Evolutionary conservation across 1,140 invertebrate species (phyloP).

Genomic region (Metaphire vulgaris): DNA sequence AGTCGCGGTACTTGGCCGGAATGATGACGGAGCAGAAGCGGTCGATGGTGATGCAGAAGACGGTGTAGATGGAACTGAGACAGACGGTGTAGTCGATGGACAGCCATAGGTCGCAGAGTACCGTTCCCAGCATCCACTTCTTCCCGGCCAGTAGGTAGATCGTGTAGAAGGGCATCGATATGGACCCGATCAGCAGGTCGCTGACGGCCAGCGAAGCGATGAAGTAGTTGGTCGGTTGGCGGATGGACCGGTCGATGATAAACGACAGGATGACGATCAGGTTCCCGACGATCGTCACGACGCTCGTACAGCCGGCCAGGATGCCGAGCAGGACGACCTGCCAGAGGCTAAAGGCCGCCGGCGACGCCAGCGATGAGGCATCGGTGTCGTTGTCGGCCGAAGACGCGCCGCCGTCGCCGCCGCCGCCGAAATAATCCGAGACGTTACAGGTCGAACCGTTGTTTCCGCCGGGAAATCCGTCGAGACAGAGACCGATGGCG

Average conservation of each 20-base stretch:
- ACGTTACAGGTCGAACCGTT: neutral
- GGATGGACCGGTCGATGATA: conserved; percentile 89
- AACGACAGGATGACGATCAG: conserved; percentile 93
- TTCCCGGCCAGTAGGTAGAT: conserved; percentile 85
- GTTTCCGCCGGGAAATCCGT: too few species aligned
- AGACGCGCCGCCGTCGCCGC: neutral
- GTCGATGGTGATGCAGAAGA: conserved; percentile 95
- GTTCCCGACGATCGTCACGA: conserved; percentile 63
- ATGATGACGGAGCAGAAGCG: conserved; percentile 98
- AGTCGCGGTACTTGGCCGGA: conserved; percentile 90
- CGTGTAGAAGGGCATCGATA: conserved; percentile 86
- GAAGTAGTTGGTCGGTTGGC: conserved; percentile 99
- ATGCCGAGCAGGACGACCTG: conserved; percentile 22
- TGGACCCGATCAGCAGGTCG: conserved; percentile 89
- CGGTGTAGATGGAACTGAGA: conserved; percentile 97
- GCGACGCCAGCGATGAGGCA: neutral
- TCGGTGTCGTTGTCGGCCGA: neutral
- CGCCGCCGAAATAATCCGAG: neutral
- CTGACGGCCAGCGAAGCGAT: conserved; percentile 96
- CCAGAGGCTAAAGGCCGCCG: conserved; percentile 1
- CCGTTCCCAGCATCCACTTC: conserved; percentile 90
- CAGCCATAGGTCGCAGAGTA: conserved; percentile 96
- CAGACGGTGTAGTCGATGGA: conserved; percentile 99
- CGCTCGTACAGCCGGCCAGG: conserved; percentile 24
- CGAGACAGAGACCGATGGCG: neutral